Percentiles rank a stretch among this genome's conserved stretches.
Conservation (phyloP, 2,113 vertebrate species). For the Podarcis cretensis region DNA sequence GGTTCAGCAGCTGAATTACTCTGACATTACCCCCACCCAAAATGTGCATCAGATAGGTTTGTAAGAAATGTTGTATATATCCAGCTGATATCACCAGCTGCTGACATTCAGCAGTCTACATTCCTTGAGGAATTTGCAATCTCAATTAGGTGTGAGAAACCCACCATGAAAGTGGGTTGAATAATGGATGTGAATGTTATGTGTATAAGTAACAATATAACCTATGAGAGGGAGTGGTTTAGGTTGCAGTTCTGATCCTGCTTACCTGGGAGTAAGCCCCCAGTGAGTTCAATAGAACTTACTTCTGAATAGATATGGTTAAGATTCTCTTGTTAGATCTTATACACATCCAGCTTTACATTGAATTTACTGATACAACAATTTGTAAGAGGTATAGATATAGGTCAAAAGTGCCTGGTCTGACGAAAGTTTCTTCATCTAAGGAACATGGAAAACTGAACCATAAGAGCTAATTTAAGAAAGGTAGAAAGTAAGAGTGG, state of each 20-base stretch:
- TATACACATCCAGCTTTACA: conserved; percentile 18
- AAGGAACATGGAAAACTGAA: not conserved
- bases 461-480: not conserved
- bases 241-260: no score
- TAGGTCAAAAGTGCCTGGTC: not conserved
- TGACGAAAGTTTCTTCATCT: not conserved
- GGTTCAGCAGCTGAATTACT: conserved; percentile 1
- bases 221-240: no score
- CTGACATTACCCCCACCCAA: not conserved
- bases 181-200: no score
- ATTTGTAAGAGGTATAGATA: not conserved
- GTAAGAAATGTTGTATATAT: not conserved
- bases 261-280: no score
- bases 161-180: not conserved
- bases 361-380: not conserved
- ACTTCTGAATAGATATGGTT: no score
- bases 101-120: no score
- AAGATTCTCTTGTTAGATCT: not conserved
- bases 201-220: no score
- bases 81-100: no score
- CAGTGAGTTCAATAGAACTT: no score
- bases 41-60: conserved; percentile 7
- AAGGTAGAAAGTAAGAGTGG: no score
- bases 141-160: not conserved
- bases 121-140: not conserved